phyloP scores from a whole-genome alignment of 2,797 vertebrate genomes.

The Crenuchus spilurus region DNA sequence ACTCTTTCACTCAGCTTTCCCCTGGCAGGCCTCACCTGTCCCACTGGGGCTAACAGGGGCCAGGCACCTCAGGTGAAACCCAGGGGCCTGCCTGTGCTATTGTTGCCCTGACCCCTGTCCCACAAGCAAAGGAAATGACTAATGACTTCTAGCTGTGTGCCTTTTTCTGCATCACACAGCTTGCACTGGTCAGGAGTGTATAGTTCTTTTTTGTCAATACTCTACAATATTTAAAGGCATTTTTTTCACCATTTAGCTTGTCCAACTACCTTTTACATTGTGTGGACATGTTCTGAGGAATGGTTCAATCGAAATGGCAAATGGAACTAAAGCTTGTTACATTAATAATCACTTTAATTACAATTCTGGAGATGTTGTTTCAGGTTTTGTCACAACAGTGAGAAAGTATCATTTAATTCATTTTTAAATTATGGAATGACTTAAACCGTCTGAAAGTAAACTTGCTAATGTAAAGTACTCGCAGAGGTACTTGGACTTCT shows the following conservation, averaged over 20 bases:
- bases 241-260: too few relatives aligned
- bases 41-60: slow-evolving; percentile 67
- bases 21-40: slow-evolving; percentile 20
- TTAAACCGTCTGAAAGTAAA: neutral
- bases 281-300: too few relatives aligned
- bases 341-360: too few relatives aligned
- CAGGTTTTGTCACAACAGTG: too few relatives aligned
- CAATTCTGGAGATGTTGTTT: too few relatives aligned
- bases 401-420: neutral
- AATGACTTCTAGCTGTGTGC: slow-evolving; percentile 74
- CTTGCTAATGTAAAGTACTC: neutral
- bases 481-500: neutral
- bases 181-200: neutral
- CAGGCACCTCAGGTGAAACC: slow-evolving; percentile 63
- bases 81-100: slow-evolving; percentile 58
- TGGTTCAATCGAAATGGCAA: too few relatives aligned
- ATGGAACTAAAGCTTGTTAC: too few relatives aligned
- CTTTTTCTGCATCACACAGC: slow-evolving; percentile 48
- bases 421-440: neutral
- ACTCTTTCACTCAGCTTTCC: slow-evolving; percentile 42
- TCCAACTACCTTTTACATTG: too few relatives aligned
- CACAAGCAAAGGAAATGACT: slow-evolving; percentile 71
- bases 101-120: slow-evolving; percentile 63
- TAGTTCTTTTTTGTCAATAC: neutral
- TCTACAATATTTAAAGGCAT: too few relatives aligned